Percentiles rank a stretch among this genome's conserved stretches.
Conservation (phyloP, 2,888 invertebrate genomes). For the Parnassius mnemosyne region DNA sequence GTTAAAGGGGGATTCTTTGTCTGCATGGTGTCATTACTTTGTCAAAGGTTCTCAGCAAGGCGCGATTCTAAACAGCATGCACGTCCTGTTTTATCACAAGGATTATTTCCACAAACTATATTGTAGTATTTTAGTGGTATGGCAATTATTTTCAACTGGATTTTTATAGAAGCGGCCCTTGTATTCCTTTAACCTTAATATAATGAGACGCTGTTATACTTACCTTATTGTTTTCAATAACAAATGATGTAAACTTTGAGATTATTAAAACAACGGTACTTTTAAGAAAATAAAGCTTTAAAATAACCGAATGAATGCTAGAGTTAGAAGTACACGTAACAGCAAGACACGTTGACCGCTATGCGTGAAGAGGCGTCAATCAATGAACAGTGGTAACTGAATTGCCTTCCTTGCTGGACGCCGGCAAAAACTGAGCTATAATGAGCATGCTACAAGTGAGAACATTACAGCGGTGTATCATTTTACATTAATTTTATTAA, state of each 20-base stretch:
- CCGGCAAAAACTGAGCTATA: constrained; percentile 27
- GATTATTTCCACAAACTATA: constrained; percentile 14
- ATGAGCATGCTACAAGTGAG: constrained; percentile 15
- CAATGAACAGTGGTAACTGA: constrained; percentile 27
- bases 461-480: constrained; percentile 28
- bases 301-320: too few species aligned
- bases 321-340: constrained; percentile 5
- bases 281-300: too few species aligned
- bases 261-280: too few species aligned
- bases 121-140: constrained; percentile 19
- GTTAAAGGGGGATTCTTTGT: constrained; percentile 52
- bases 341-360: constrained; percentile 13
- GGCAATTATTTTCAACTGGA: constrained; percentile 22
- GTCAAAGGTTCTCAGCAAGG: constrained; percentile 67
- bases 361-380: constrained; percentile 24
- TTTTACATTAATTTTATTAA: too few species aligned
- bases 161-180: constrained; percentile 15
- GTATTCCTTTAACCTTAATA: not conserved
- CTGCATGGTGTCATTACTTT: constrained; percentile 73
- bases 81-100: constrained; percentile 25
- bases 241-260: too few species aligned
- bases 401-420: constrained; percentile 14
- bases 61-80: constrained; percentile 34
- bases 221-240: too few species aligned
- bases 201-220: too few species aligned